phyloP scores from a whole-genome alignment of 2,113 vertebrate species.

The pig (Sus scrofa) region DNA sequence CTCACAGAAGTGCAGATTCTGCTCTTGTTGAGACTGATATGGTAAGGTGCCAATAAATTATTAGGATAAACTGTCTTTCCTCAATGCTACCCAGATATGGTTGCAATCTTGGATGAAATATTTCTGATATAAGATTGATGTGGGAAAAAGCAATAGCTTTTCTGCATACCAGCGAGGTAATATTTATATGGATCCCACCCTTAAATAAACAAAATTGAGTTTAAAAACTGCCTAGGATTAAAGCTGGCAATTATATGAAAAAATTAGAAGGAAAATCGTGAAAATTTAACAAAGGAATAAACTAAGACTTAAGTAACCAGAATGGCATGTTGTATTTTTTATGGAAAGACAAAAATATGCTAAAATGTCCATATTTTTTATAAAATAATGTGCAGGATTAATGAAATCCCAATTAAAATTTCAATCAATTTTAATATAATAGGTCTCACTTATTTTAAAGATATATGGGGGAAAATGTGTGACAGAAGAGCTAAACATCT shows the following conservation, averaged over 20 bases:
- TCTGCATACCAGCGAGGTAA: neutral
- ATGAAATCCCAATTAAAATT: neutral
- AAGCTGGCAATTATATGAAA: neutral
- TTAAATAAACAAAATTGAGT: neutral
- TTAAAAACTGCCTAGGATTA: neutral
- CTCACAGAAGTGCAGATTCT: neutral
- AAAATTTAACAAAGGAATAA: neutral
- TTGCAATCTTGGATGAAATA: neutral
- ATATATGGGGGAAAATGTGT: neutral
- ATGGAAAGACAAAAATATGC: neutral
- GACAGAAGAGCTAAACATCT: neutral
- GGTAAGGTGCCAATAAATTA: constrained; percentile 35
- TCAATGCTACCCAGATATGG: neutral
- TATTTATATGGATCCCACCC: neutral
- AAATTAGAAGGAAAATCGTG: neutral
- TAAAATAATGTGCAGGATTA: neutral
- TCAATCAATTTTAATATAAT: neutral
- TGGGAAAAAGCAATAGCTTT: constrained; percentile 18
- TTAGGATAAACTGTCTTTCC: constrained; percentile 29
- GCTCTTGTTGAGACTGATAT: neutral
- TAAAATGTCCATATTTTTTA: neutral
- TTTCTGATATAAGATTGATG: constrained; percentile 9
- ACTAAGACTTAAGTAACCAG: neutral
- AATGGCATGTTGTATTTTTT: neutral
- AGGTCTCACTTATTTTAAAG: neutral